Evolutionary conservation across 2,888 invertebrate genomes (phyloP).

Genomic region (Dascillus cervinus): DNA sequence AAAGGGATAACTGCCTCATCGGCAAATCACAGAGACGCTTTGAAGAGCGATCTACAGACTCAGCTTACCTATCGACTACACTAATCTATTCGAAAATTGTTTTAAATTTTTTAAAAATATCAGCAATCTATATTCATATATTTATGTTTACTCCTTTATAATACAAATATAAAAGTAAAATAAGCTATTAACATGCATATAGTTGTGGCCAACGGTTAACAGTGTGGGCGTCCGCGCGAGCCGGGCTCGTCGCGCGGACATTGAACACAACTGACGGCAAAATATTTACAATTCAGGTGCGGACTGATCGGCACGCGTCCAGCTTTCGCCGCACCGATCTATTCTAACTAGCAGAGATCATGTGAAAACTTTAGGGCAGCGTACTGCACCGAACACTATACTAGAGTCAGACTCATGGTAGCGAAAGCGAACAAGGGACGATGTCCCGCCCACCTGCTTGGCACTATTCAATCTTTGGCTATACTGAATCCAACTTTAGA

Average conservation of each 20-base stretch:
- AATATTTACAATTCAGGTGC: conserved; percentile 32
- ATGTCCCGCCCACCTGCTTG: conserved; percentile 29
- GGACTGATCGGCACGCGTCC: conserved; percentile 36
- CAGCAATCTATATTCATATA: conserved; percentile 27
- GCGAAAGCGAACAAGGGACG: conserved; percentile 37
- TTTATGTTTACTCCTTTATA: conserved; percentile 18
- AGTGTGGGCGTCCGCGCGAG: conserved; percentile 13
- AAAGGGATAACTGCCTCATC: conserved; percentile 36
- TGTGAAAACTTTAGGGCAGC: conserved; percentile 39
- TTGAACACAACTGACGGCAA: conserved; percentile 20
- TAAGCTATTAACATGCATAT: conserved; percentile 36
- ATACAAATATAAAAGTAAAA: conserved; percentile 25
- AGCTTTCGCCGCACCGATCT: conserved; percentile 37
- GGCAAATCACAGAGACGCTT: conserved; percentile 45
- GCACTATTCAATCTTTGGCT: conserved; percentile 39
- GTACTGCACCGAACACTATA: conserved; percentile 24
- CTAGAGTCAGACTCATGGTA: conserved; percentile 32
- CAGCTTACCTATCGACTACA: conserved; percentile 27
- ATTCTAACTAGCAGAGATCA: conserved; percentile 44
- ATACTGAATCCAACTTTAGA: conserved; percentile 39
- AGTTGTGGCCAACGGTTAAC: conserved; percentile 22
- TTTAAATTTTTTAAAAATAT: conserved; percentile 43
- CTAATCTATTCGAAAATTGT: conserved; percentile 39
- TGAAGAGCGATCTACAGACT: conserved; percentile 42
- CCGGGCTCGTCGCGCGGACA: conserved; percentile 14